Conservation (phyloP, 2,888 invertebrate species). For the Acrocyrtus sp. region DNA sequence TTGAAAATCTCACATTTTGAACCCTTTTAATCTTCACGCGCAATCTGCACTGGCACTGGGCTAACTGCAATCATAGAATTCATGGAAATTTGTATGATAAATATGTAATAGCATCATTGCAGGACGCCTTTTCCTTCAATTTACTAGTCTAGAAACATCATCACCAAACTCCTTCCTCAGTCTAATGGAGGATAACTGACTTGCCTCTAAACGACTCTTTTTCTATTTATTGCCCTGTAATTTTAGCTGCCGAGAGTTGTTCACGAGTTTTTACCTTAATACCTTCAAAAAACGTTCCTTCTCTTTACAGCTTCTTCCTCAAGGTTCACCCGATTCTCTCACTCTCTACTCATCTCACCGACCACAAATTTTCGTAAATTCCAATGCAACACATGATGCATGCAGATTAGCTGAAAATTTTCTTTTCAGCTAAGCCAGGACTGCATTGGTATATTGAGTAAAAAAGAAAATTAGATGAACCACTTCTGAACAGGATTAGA, state of each 20-base stretch:
- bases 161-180: not conserved
- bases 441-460: constrained; percentile 10
- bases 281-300: not conserved
- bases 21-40: too few relatives aligned
- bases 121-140: not conserved
- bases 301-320: constrained; percentile 7
- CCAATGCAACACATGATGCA: constrained; percentile 33
- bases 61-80: too few relatives aligned
- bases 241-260: constrained; percentile 45
- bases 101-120: not conserved
- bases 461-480: constrained; percentile 37
- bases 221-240: constrained; percentile 42
- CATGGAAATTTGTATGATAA: too few relatives aligned
- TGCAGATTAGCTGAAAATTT: constrained; percentile 39
- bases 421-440: too few relatives aligned
- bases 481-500: constrained; percentile 27
- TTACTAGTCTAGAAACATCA: constrained; percentile 3
- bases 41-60: too few relatives aligned
- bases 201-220: constrained; percentile 43
- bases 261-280: constrained; percentile 30
- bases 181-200: constrained; percentile 26
- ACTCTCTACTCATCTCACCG: constrained; percentile 12
- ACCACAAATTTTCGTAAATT: constrained; percentile 46
- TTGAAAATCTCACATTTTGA: too few relatives aligned
- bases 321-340: not conserved